Percentiles rank a stretch among this genome's conserved stretches.
These are phyloP conservation scores for Belgica antarctica DNA, from an alignment of 2,888 invertebrate genomes.

Conservation along the genomic window DNA sequence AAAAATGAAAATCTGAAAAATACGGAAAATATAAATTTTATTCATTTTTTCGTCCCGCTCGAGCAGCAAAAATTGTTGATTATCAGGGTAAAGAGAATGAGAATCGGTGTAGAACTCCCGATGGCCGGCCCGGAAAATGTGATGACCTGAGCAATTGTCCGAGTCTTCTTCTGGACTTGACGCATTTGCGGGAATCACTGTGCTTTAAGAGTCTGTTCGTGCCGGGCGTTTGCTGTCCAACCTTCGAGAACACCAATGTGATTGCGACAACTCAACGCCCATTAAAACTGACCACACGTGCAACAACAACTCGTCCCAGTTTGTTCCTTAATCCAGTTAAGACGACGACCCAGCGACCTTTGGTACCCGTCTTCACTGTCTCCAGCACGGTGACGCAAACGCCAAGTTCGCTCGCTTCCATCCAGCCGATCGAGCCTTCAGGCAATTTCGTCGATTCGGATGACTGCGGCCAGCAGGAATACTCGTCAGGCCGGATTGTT, in stretches of 20 bases:
- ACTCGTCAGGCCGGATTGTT: slow-evolving; percentile 82
- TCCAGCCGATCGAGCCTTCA: slow-evolving; percentile 41
- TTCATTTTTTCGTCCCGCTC: background rate
- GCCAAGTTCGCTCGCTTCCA: slow-evolving; percentile 47
- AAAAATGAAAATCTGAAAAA: too few relatives aligned
- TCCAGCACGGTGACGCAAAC: slow-evolving; percentile 47
- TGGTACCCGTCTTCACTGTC: slow-evolving; percentile 50
- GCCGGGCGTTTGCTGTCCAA: slow-evolving; percentile 89
- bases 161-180: slow-evolving; percentile 74
- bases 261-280: slow-evolving; percentile 52
- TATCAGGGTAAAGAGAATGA: slow-evolving; percentile 58
- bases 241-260: slow-evolving; percentile 50
- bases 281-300: slow-evolving; percentile 49
- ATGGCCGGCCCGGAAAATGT: slow-evolving; percentile 75
- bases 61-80: slow-evolving; percentile 53
- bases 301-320: slow-evolving; percentile 51
- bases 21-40: slow-evolving; percentile 13
- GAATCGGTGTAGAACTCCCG: slow-evolving; percentile 76
- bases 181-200: slow-evolving; percentile 77
- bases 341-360: slow-evolving; percentile 57
- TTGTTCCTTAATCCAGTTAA: slow-evolving; percentile 53
- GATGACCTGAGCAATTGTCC: slow-evolving; percentile 88
- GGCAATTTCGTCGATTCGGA: slow-evolving; percentile 52
- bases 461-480: slow-evolving; percentile 79
- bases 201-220: slow-evolving; percentile 89